Percentiles rank a stretch among this genome's conserved stretches.
These are phyloP conservation scores for Entomobrya proxima DNA, from an alignment of 2,888 invertebrate species.

Conservation along the genomic window DNA sequence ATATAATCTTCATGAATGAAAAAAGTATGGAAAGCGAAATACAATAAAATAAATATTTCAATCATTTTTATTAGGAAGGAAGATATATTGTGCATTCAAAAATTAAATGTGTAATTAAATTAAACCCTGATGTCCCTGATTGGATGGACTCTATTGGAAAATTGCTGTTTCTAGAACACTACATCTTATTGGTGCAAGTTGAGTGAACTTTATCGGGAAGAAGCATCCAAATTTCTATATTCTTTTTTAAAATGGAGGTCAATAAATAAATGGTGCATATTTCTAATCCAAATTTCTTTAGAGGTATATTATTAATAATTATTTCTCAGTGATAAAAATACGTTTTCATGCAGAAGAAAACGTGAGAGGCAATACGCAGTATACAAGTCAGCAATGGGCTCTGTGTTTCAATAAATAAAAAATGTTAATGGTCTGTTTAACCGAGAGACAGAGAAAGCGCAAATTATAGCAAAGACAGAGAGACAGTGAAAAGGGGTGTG, in stretches of 20 bases:
- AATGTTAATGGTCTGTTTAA: constrained; percentile 21
- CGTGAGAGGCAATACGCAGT: constrained; percentile 42
- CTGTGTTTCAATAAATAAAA: constrained; percentile 33
- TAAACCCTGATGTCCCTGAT: neutral
- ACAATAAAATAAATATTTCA: neutral
- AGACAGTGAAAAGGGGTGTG: constrained; percentile 61
- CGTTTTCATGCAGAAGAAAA: constrained; percentile 16
- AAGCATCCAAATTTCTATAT: constrained; percentile 1
- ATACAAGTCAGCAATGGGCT: constrained; percentile 37
- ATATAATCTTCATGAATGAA: neutral
- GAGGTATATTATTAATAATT: neutral
- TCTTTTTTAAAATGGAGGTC: constrained; percentile 26
- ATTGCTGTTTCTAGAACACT: neutral
- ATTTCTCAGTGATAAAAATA: constrained; percentile 42
- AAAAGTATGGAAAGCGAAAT: neutral
- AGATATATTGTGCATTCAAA: neutral
- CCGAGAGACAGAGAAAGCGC: constrained; percentile 43
- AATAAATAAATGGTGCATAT: constrained; percentile 19
- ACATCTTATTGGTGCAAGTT: neutral
- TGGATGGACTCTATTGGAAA: neutral
- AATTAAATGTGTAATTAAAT: constrained; percentile 6
- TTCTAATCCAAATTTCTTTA: neutral
- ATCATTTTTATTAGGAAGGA: neutral
- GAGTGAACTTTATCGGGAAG: neutral
- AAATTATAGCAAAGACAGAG: constrained; percentile 38